phyloP scores from a whole-genome alignment of 2,888 invertebrate species.

The Nomada lathburiana region DNA sequence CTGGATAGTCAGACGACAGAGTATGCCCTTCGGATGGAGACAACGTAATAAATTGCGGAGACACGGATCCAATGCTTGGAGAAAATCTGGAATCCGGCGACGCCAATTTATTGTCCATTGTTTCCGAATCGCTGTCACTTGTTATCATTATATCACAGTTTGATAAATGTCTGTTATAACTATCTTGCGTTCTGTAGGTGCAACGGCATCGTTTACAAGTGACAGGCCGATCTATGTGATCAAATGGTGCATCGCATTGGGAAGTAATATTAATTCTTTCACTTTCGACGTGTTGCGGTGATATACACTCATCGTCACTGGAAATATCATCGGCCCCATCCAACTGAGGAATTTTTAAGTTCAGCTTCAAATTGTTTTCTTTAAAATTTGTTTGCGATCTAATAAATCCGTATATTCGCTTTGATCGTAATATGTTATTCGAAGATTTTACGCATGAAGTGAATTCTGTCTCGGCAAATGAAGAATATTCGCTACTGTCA shows the following conservation, averaged over 20 bases:
- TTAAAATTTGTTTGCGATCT: constrained; percentile 82
- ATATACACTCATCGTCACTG: constrained; percentile 82
- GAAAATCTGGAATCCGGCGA: constrained; percentile 80
- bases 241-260: constrained; percentile 79
- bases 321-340: constrained; percentile 90
- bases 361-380: constrained; percentile 64
- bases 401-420: constrained; percentile 82
- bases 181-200: constrained; percentile 92
- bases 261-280: constrained; percentile 50
- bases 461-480: constrained; percentile 83
- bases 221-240: constrained; percentile 90
- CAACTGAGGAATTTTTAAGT: constrained; percentile 86
- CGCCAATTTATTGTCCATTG: constrained; percentile 81
- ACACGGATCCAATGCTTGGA: constrained; percentile 74
- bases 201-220: constrained; percentile 95
- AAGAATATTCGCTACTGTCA: constrained; percentile 62
- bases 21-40: constrained; percentile 81
- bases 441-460: constrained; percentile 84
- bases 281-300: constrained; percentile 62
- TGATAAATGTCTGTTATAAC: constrained; percentile 91
- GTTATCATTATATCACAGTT: constrained; percentile 92
- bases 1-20: constrained; percentile 78
- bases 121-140: constrained; percentile 93
- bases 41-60: constrained; percentile 79
- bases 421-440: constrained; percentile 85